Evolutionary conservation across 30 jellyfish, hydroid and myxozoan species (phyloP).

Genomic region (Turritopsis dohrnii): DNA sequence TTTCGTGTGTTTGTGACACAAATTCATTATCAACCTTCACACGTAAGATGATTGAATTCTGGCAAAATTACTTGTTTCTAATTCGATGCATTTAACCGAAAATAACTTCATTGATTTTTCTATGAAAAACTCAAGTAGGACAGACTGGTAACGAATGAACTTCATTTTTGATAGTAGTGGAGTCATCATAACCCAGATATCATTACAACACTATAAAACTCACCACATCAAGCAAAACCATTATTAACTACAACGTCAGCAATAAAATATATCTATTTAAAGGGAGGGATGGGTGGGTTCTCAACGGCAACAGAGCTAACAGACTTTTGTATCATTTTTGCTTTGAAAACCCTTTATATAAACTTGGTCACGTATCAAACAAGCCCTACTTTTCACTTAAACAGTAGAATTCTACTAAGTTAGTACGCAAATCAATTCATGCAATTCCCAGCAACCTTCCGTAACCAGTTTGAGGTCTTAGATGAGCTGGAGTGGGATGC

Average conservation of each 20-base stretch:
- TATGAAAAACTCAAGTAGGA: not conserved
- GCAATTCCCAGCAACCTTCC: too few species aligned
- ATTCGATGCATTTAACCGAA: too few species aligned
- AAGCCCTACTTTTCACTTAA: too few species aligned
- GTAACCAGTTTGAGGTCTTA: too few species aligned
- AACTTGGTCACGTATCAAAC: not conserved
- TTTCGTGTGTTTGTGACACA: too few species aligned
- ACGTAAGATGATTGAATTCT: too few species aligned
- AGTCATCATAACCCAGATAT: not conserved
- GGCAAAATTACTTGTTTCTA: too few species aligned
- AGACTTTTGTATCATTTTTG: not conserved
- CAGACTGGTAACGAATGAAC: not conserved
- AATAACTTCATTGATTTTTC: not conserved
- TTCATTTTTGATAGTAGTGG: not conserved
- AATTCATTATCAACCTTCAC: too few species aligned
- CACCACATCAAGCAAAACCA: not conserved
- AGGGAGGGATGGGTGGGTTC: not conserved
- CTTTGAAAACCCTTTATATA: not conserved
- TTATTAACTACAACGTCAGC: not conserved
- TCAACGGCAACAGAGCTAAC: not conserved
- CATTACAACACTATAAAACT: not conserved
- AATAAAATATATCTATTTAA: too few species aligned
- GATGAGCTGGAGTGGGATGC: too few species aligned
- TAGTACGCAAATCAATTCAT: too few species aligned
- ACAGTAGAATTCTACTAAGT: too few species aligned